Evolutionary conservation across 2,113 vertebrate species (phyloP), one percentile per base, ranked within the genome.

Genomic region (Scatophagus argus): DNA sequence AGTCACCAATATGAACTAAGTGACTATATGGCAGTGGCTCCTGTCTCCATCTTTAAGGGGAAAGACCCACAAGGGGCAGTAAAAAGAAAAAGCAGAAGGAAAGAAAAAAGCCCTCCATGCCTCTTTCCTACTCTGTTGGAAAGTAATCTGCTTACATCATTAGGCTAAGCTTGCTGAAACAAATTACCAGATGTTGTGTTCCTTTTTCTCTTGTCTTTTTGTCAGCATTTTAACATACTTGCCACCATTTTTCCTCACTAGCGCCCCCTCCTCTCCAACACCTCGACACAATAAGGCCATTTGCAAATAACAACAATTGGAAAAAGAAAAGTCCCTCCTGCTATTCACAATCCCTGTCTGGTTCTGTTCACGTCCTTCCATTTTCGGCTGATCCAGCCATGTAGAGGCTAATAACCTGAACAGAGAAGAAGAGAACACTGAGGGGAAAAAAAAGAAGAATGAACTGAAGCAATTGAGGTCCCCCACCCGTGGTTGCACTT

Each of bases 61-160:
- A 66, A 43, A 79, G 62, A 86, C 65, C 76, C 81, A 82, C 81
- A 87, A 89, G 66, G 73, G 78, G 76, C 73, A 81, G 74, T 14
- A 61, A 78, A 79, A 71, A 49, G 27, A 60, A 71, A 61, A 69
- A 67, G 59, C 13, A 44, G 8, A 19, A 47, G 44, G 12, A 49
- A 49, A 31, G 61, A 69, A 66, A 76, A 81, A 23, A 21, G 27
- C 10, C 41, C 52, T 39, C 63, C 62, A 68, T 77, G 75, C 52
- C 76, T 74, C 79, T 77, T 69, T 88, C 73, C 62, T 81, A 82
- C 85, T 87, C 82, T 73, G 91, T 94, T 95, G 91, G 91, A 96
- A 95, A 98, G 96, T 97, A 97, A 97, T 98, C 96, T 97, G 95
- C 96, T 97, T 98, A 97, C 96, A 98, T 97, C 95, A 95, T 97